phyloP scores from a whole-genome alignment of 1,140 invertebrate genomes.

The Leptinotarsa defecta region DNA sequence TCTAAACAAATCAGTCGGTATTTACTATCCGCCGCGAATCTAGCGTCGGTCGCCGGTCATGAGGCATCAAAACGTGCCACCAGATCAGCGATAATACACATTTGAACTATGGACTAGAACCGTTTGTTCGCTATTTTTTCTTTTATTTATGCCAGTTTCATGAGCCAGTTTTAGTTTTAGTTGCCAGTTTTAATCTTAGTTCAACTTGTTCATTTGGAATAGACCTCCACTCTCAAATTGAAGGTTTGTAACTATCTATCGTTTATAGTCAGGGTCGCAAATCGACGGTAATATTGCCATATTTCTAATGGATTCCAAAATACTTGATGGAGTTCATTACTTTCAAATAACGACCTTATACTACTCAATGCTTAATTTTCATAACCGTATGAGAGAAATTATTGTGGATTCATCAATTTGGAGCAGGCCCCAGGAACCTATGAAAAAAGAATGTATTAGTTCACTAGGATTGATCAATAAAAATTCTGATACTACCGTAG shows the following conservation, averaged over 20 bases:
- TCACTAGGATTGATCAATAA: too few species aligned
- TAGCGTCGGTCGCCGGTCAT: neutral
- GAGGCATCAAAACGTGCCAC: conserved; percentile 17
- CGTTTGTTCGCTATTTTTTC: neutral
- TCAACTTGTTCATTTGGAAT: conserved; percentile 2
- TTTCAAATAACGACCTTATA: too few species aligned
- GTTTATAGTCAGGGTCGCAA: neutral
- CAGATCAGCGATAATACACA: conserved; percentile 13
- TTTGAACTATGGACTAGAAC: conserved; percentile 15
- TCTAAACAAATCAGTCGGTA: conserved; percentile 23
- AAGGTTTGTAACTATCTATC: conserved; percentile 8
- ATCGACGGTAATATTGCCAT: too few species aligned
- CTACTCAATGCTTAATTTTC: too few species aligned
- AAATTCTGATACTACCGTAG: too few species aligned
- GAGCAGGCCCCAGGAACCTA: too few species aligned
- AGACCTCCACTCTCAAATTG: neutral
- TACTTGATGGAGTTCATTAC: too few species aligned
- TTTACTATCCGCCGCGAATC: conserved; percentile 13
- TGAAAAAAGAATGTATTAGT: too few species aligned
- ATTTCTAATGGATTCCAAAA: too few species aligned
- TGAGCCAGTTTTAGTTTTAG: conserved; percentile 20
- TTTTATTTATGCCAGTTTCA: conserved; percentile 13
- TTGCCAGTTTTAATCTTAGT: conserved; percentile 10
- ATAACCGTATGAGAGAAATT: too few species aligned
- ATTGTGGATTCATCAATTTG: too few species aligned